These are phyloP conservation scores for Gavialis gangeticus DNA, from an alignment of 2,113 vertebrate species.

Conservation along the genomic window DNA sequence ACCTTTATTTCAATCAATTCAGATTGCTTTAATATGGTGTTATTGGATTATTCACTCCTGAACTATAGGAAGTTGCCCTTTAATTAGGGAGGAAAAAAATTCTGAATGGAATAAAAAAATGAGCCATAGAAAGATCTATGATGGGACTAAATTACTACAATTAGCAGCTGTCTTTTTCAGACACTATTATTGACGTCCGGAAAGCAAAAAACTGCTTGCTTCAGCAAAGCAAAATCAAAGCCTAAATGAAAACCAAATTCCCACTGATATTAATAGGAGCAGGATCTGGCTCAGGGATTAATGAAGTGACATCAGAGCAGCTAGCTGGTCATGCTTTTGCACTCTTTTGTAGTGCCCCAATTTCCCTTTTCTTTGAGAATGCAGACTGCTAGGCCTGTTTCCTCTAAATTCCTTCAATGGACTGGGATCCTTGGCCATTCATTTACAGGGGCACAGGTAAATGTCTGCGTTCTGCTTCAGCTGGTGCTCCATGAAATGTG, in stretches of 20 bases:
- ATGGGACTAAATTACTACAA: background rate
- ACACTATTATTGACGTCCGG: background rate
- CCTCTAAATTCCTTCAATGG: background rate
- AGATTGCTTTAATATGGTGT: background rate
- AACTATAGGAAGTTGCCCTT: background rate
- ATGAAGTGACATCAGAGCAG: background rate
- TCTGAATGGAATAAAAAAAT: background rate
- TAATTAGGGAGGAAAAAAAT: background rate
- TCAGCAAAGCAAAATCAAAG: background rate
- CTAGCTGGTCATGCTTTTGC: background rate
- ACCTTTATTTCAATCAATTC: background rate
- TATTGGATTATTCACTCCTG: slow-evolving; percentile 18
- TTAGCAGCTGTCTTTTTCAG: background rate
- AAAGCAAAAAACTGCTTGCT: background rate
- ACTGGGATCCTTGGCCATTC: background rate
- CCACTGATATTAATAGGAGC: background rate
- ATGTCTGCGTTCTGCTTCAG: background rate
- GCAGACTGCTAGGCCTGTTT: background rate
- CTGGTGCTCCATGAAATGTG: background rate
- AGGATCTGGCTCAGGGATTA: background rate
- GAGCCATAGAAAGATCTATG: background rate
- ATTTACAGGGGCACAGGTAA: rapidly evolving
- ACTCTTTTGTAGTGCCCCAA: background rate
- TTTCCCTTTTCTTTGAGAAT: background rate
- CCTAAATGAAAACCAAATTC: background rate